These are phyloP conservation scores for Rhingia campestris DNA, from an alignment of 2,888 invertebrate genomes.

Conservation along the genomic window DNA sequence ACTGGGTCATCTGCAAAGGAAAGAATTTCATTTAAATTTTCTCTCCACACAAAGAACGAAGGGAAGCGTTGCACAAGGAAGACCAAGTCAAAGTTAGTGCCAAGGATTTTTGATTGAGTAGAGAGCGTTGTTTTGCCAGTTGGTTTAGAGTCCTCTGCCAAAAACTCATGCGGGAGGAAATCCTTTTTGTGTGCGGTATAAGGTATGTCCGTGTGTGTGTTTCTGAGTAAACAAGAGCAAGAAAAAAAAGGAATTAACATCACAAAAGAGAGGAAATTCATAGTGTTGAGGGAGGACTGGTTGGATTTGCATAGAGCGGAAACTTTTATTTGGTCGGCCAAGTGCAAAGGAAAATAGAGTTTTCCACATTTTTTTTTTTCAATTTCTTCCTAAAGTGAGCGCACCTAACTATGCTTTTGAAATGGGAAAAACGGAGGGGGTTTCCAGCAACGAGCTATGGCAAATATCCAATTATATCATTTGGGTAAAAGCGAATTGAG, in stretches of 20 bases:
- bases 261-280: conserved; percentile 34
- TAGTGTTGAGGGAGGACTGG: conserved; percentile 17
- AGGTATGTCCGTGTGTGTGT: background rate
- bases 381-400: conserved; percentile 6
- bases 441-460: conserved; percentile 8
- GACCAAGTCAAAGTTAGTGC: conserved; percentile 33
- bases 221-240: conserved; percentile 12
- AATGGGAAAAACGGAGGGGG: conserved; percentile 10
- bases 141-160: conserved; percentile 37
- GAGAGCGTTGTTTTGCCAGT: conserved; percentile 39
- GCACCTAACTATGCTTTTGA: conserved; percentile 4
- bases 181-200: conserved; percentile 17
- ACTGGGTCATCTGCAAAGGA: background rate
- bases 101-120: conserved; percentile 48
- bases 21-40: conserved; percentile 9
- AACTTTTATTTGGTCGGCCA: conserved; percentile 19
- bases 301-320: conserved; percentile 35
- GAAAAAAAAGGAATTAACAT: conserved; percentile 14
- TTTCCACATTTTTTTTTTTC: background rate
- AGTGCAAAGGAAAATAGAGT: conserved; percentile 5
- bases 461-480: conserved; percentile 59
- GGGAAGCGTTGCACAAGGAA: background rate
- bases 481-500: conserved; percentile 31
- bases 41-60: background rate
- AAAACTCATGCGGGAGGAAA: conserved; percentile 50